Evolutionary conservation across 2,888 invertebrate species (phyloP).

Genomic region (Thera obeliscata): DNA sequence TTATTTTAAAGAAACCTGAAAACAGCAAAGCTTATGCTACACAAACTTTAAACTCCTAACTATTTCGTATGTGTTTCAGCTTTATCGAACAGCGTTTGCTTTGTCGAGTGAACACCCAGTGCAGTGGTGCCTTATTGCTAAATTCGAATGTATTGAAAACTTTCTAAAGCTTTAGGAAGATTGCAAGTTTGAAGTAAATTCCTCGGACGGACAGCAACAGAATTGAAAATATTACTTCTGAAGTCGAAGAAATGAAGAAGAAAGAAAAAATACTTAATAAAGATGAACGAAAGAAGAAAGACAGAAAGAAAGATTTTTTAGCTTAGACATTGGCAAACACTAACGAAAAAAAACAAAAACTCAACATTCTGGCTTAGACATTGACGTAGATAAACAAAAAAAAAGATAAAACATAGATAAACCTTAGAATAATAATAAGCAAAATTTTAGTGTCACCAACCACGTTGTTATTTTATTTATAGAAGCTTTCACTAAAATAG

Average conservation of each 20-base stretch:
- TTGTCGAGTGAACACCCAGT: conserved; percentile 34
- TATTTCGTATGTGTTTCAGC: conserved; percentile 40
- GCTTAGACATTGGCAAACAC: no score
- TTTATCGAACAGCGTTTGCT: conserved; percentile 41
- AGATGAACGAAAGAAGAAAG: no score
- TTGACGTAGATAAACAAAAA: no score
- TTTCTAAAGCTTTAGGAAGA: conserved; percentile 38
- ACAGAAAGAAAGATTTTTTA: no score
- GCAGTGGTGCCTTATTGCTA: conserved; percentile 35
- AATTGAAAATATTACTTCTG: conserved; percentile 18
- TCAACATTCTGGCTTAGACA: no score
- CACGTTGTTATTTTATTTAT: no score
- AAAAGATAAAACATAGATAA: no score
- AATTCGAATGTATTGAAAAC: conserved; percentile 37
- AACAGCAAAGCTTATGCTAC: conserved; percentile 20
- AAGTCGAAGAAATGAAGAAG: background rate
- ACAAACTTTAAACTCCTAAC: conserved; percentile 29
- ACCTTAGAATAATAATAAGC: no score
- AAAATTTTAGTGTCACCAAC: no score
- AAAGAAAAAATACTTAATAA: no score
- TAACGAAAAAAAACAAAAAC: no score
- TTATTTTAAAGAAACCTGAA: conserved; percentile 20
- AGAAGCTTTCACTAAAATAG: no score
- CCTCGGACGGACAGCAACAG: conserved; percentile 16
- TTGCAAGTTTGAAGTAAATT: conserved; percentile 30